A percentile compares a stretch with the other conserved stretches of the same genome.
These are phyloP conservation scores for Picus viridis DNA, from an alignment of 2,797 vertebrate genomes.

Conservation along the genomic window DNA sequence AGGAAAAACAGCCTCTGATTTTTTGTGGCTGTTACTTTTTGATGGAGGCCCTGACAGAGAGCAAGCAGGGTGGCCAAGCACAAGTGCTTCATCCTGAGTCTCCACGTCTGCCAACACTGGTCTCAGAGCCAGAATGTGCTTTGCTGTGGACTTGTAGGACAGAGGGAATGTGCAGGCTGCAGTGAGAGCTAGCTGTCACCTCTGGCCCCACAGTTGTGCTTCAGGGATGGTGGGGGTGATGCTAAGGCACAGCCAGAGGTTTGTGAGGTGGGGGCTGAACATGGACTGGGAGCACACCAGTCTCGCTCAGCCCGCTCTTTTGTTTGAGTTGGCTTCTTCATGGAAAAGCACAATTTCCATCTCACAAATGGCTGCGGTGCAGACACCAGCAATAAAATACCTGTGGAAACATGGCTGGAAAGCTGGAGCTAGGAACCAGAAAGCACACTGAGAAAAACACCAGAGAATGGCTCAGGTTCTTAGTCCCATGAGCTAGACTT, in stretches of 20 bases:
- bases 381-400: neutral
- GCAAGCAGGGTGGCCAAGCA: fast-evolving
- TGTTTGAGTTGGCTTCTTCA: neutral
- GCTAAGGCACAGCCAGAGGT: neutral
- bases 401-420: neutral
- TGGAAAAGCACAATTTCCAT: neutral
- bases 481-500: neutral
- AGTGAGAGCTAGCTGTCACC: neutral
- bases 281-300: fast-evolving
- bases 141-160: fast-evolving
- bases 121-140: neutral
- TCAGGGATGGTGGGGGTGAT: fast-evolving
- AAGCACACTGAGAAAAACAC: neutral
- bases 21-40: neutral
- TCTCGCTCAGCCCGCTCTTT: neutral
- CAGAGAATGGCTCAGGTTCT: neutral
- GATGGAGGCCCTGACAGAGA: neutral
- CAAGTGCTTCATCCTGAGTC: neutral
- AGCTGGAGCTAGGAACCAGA: neutral
- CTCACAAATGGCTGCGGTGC: neutral
- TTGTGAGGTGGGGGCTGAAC: fast-evolving
- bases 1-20: constrained; percentile 11
- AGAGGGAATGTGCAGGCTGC: neutral
- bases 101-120: neutral
- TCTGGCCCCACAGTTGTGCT: neutral